Percentiles rank a stretch among this genome's conserved stretches.
Conservation (phyloP, 2,113 vertebrate genomes). For the Dromaius novaehollandiae region DNA sequence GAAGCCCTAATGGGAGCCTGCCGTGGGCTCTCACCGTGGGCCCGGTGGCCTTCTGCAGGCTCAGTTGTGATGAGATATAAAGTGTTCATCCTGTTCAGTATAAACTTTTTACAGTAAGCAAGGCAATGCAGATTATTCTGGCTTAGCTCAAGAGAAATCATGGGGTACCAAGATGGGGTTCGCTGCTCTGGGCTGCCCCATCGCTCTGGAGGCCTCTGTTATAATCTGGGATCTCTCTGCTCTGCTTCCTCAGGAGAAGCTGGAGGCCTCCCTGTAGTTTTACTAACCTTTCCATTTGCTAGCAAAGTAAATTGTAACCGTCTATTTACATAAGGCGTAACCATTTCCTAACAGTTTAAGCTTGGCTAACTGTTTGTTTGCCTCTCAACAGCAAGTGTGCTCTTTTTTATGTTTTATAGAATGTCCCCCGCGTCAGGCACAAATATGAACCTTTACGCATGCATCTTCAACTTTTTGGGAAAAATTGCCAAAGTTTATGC, state of each 20-base stretch:
- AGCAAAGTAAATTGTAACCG: background rate
- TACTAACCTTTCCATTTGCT: background rate
- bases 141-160: background rate
- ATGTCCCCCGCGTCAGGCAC: background rate
- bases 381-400: background rate
- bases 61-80: background rate
- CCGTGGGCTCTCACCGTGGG: fast-evolving
- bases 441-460: background rate
- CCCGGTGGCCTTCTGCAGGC: background rate
- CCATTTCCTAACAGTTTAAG: slow-evolving; percentile 17
- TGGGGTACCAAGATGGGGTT: background rate
- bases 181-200: background rate
- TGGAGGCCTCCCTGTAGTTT: background rate
- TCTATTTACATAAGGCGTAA: background rate
- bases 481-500: background rate
- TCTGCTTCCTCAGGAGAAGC: background rate
- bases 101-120: background rate
- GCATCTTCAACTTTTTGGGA: background rate
- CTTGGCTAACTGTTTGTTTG: background rate
- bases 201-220: background rate
- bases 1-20: background rate
- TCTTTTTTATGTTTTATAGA: background rate
- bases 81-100: background rate
- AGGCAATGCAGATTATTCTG: background rate
- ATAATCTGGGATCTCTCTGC: background rate